phyloP scores from a whole-genome alignment of 2,113 vertebrate genomes.

The Marcusenius ussheri region DNA sequence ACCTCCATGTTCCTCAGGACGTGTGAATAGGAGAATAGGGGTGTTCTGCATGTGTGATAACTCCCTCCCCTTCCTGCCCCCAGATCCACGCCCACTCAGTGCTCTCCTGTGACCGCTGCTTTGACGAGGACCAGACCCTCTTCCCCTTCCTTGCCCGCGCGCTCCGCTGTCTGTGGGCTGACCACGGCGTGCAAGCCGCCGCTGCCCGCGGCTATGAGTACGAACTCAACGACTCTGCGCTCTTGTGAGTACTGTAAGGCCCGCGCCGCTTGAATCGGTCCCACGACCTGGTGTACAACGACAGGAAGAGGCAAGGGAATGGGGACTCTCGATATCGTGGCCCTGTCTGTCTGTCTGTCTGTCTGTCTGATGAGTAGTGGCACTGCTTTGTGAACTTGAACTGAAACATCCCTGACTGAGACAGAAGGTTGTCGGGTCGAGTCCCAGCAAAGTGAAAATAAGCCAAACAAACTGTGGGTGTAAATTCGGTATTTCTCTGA shows the following conservation, averaged over 20 bases:
- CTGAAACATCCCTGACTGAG: neutral
- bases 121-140: slow-evolving; percentile 58
- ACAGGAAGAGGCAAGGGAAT: neutral
- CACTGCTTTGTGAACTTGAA: neutral
- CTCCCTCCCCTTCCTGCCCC: neutral
- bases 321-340: neutral
- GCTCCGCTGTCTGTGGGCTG: slow-evolving; percentile 57
- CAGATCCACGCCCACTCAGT: slow-evolving; percentile 56
- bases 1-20: neutral
- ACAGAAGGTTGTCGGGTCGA: neutral
- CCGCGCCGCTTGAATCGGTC: neutral
- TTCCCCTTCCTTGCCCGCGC: slow-evolving; percentile 59
- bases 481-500: neutral
- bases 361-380: neutral
- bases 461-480: neutral
- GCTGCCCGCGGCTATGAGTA: slow-evolving; percentile 58
- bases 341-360: neutral
- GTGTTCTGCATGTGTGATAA: neutral
- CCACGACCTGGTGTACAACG: neutral
- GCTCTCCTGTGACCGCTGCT: slow-evolving; percentile 59
- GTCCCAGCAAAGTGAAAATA: neutral
- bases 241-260: slow-evolving; percentile 59
- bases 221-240: slow-evolving; percentile 65
- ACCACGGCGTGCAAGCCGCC: slow-evolving; percentile 56
- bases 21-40: neutral